phyloP scores from a whole-genome alignment of 2,888 invertebrate species.

The Nomada fabriciana region DNA sequence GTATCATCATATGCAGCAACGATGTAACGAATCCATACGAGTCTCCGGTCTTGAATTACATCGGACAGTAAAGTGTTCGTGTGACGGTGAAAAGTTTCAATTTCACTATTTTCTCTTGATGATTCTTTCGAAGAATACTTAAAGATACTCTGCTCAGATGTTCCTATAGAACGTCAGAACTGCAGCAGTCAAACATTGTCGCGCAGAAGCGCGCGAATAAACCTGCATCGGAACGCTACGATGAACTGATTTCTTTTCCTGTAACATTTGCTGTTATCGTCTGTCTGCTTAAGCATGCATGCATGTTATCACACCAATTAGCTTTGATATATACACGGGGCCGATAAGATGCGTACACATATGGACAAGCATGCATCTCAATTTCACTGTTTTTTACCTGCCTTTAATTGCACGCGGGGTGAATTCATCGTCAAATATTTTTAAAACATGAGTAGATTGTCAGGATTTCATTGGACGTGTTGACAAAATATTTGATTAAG shows the following conservation, averaged over 20 bases:
- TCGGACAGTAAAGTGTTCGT: neutral
- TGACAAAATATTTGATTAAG: neutral
- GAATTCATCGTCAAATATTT: conserved; percentile 23
- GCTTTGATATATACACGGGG: conserved; percentile 69
- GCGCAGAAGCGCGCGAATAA: conserved; percentile 51
- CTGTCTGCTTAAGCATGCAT: conserved; percentile 39
- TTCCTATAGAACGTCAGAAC: conserved; percentile 15
- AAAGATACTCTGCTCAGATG: neutral
- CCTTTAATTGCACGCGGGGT: conserved; percentile 7
- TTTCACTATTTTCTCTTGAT: neutral
- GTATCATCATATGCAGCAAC: conserved; percentile 4
- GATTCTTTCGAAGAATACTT: conserved; percentile 4
- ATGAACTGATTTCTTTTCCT: conserved; percentile 49
- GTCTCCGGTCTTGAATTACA: neutral
- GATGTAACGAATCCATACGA: neutral
- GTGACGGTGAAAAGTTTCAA: neutral
- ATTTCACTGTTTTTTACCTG: conserved; percentile 17
- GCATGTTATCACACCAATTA: conserved; percentile 72
- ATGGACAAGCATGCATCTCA: conserved; percentile 28
- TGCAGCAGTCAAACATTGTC: conserved; percentile 46
- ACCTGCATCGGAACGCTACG: conserved; percentile 41
- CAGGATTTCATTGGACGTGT: conserved; percentile 5
- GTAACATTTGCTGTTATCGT: conserved; percentile 34
- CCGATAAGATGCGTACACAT: conserved; percentile 55
- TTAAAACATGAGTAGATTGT: neutral